Evolutionary conservation across 2,888 invertebrate genomes (phyloP), one percentile per base, ranked within the genome.

Genomic region (Mesorhabditis spiculigera): DNA sequence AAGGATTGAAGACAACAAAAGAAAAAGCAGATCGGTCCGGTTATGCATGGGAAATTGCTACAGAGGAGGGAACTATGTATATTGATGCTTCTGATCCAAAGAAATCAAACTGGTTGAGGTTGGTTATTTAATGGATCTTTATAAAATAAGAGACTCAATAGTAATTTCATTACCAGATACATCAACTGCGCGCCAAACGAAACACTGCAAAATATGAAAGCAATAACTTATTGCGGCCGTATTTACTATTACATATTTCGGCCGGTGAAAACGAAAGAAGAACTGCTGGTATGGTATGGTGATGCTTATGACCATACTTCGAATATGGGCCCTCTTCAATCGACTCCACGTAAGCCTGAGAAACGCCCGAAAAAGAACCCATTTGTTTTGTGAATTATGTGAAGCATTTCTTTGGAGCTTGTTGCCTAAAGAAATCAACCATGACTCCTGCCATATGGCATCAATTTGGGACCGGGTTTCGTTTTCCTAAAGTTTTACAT

Each of bases 261-360:
- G 58, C 58, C 8, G 10, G n/a, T 50, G n/a, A 50, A 50, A 50
- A 50, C n/a, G 10, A n/a, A 50, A 13, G 58, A 50, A n/a, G 58
- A 50, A n/a, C n/a, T 50, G 58, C 58, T 50, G 58, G 58, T 50
- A 13, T 50, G 58, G 58, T 50, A 50, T 50, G 58, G 58, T 13
- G n/a, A 50, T 50, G 58, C 8, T 50, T 50, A 13, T n/a, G 58
- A n/a, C 10, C 8, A 50, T 13, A 3, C 58, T 13, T 28, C 28
- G 28, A 28, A 28, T 28, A 28, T 28, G 28, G 28, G 28, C 28
- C 28, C 28, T 28, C 58, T 50, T 50, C 8, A 10, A 50, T 10
- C 58, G 58, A 50, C 58, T 50, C 58, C n/a, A 50, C 8, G n/a
- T 10, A n/a, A 50, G 58, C 58, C 8, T 13, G 8, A 13, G 10